Percentiles rank a stretch among this genome's conserved stretches.
Evolutionary conservation across 2,888 invertebrate species (phyloP).

Genomic region (Peribatodes rhomboidaria): DNA sequence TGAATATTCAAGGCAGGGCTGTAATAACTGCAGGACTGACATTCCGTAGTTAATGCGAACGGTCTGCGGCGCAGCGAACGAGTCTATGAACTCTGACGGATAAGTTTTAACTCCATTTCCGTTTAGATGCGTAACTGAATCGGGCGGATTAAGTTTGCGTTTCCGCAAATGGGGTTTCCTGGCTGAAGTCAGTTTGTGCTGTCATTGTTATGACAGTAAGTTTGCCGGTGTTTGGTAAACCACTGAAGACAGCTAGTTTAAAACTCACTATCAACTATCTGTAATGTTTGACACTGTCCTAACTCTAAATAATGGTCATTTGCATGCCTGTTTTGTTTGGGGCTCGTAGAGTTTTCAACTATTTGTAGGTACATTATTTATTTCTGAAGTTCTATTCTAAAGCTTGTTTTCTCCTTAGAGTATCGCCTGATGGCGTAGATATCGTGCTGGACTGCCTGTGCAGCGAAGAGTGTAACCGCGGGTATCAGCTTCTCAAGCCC

Average conservation of each 20-base stretch:
- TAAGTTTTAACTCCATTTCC: conserved; percentile 31
- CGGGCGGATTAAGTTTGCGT: conserved; percentile 32
- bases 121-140: conserved; percentile 25
- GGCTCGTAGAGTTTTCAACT: not conserved
- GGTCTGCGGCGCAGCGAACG: conserved; percentile 11
- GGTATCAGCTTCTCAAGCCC: conserved; percentile 93
- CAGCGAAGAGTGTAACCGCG: conserved; percentile 95
- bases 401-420: conserved; percentile 71
- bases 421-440: conserved; percentile 93
- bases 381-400: not conserved
- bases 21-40: conserved; percentile 35
- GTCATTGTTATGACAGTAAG: conserved; percentile 33
- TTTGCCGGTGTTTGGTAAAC: conserved; percentile 28
- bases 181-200: conserved; percentile 26
- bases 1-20: conserved; percentile 34
- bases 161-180: conserved; percentile 31
- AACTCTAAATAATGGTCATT: not conserved
- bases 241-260: conserved; percentile 18
- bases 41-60: conserved; percentile 34
- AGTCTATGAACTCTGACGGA: conserved; percentile 24
- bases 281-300: conserved; percentile 10
- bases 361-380: conserved; percentile 8
- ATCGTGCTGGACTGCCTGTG: conserved; percentile 95
- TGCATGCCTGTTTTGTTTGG: not conserved
- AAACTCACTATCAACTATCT: conserved; percentile 1